phyloP scores from a whole-genome alignment of 1,140 invertebrate genomes.

The Drosophila ananassae region DNA sequence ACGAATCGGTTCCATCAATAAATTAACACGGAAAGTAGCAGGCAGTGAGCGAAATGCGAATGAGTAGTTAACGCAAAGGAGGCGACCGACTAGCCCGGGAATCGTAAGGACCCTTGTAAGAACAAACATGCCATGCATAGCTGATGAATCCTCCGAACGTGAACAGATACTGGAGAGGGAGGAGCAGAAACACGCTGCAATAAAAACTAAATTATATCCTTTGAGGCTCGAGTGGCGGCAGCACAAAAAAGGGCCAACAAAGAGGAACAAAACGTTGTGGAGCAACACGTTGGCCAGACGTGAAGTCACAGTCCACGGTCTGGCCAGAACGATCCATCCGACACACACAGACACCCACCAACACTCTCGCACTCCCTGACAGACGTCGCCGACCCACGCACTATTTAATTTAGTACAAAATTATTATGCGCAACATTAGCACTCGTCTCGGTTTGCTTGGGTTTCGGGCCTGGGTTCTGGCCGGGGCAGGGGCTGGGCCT shows the following conservation, averaged over 20 bases:
- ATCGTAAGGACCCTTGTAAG: conserved; percentile 60
- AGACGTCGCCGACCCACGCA: conserved; percentile 67
- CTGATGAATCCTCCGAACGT: conserved; percentile 60
- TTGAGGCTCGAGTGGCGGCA: conserved; percentile 70
- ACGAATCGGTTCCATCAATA: conserved; percentile 61
- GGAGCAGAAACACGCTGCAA: conserved; percentile 55
- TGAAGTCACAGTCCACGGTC: conserved; percentile 26
- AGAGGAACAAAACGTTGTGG: conserved; percentile 30
- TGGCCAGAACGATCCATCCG: conserved; percentile 26
- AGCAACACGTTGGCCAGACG: conserved; percentile 69
- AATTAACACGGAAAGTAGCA: conserved; percentile 50
- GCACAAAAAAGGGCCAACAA: conserved; percentile 18
- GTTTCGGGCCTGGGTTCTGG: conserved; percentile 2
- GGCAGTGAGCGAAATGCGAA: conserved; percentile 23
- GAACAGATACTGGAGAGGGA: conserved; percentile 22
- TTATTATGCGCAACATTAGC: conserved; percentile 82
- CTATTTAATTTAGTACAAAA: conserved; percentile 82
- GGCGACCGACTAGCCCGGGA: conserved; percentile 15
- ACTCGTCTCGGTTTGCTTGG: conserved; percentile 45
- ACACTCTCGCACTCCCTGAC: conserved; percentile 14
- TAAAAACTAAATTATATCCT: conserved; percentile 83
- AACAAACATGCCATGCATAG: conserved; percentile 71
- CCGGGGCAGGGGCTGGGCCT: not conserved
- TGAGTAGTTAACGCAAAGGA: conserved; percentile 28
- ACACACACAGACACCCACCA: conserved; percentile 12